Base-by-base conservation (phyloP, 2,113 vertebrate genomes). In the Urocynchramus pylzowi region DNA sequence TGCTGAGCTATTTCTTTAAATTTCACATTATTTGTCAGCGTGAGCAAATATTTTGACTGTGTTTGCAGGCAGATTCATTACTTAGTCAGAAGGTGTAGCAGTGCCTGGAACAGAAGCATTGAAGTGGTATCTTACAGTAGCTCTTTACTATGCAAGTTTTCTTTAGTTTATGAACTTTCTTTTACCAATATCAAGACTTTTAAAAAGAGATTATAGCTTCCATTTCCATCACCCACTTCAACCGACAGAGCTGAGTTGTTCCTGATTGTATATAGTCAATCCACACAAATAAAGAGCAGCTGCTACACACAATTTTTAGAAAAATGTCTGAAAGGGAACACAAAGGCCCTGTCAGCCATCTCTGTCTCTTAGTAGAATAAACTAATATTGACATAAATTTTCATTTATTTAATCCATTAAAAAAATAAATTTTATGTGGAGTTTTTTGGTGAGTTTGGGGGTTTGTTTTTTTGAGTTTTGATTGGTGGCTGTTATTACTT, bases 361-460 rank as follows among this genome's bases (percentile, higher is more conserved):
- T 60, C 42, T 53, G 13, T 33, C 21, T 71, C 53, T 33, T 35
- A 20, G 6, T 17, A 64, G 22, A 81, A 7, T 41, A 5, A 59
- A 37, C 54, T 59, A 44, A 69, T 45, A 31, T 37, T 50, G 18
- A 54, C 24, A 41, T 11, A 63, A 64, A 16, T 80, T 71, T 13
- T 73, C 33, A 52, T 8, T 49, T 63, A 63, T 26, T 79, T 54
- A 57, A 70, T 6, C 13, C 14, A 56, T 15, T 16, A 23, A 17
- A 85, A 41, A 68, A 30, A 41, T 13, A 35, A 35, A 22, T 3
- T 82, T 44, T 57, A 28, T 18, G 5, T 23, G 14, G 13, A 13
- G 1, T 0, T 17, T 54, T 63, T 47, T 13, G 12, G 20, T 45
- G 30, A 4, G 12, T 39, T 70, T 45, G 6, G 7, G 4, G 16